Evolutionary conservation across 2,888 invertebrate species (phyloP).

Genomic region (Alloscopus bannaensis): DNA sequence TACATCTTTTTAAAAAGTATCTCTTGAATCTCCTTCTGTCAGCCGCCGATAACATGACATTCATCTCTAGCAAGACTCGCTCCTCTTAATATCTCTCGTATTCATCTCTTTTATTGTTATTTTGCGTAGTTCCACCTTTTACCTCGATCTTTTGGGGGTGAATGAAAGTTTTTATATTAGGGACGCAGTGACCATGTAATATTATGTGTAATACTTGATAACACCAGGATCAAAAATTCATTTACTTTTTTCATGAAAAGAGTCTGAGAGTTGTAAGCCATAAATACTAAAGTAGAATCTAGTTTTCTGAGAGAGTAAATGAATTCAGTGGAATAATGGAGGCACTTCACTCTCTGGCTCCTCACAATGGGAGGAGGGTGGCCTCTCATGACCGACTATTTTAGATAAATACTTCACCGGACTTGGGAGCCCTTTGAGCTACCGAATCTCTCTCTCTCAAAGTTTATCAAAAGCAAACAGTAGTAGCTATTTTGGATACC

Average conservation of each 20-base stretch:
- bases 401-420: constrained; percentile 39
- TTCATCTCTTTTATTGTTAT: too few relatives aligned
- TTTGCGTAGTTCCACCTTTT: too few relatives aligned
- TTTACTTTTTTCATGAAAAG: too few relatives aligned
- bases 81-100: too few relatives aligned
- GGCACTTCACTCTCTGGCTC: constrained; percentile 45
- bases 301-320: too few relatives aligned
- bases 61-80: constrained; percentile 19
- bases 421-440: constrained; percentile 34
- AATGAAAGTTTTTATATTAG: too few relatives aligned
- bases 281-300: too few relatives aligned
- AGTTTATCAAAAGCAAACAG: constrained; percentile 32
- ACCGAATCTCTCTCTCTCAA: constrained; percentile 38
- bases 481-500: constrained; percentile 40
- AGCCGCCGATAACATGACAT: constrained; percentile 42
- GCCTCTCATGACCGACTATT: constrained; percentile 56
- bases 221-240: too few relatives aligned
- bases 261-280: too few relatives aligned
- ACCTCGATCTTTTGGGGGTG: too few relatives aligned
- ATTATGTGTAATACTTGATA: too few relatives aligned
- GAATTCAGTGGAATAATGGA: constrained; percentile 1
- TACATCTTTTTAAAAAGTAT: constrained; percentile 15
- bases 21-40: constrained; percentile 43
- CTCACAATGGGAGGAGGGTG: constrained; percentile 60
- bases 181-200: too few relatives aligned